phyloP scores from a whole-genome alignment of 1,140 invertebrate species.

The Drosophila orena region DNA sequence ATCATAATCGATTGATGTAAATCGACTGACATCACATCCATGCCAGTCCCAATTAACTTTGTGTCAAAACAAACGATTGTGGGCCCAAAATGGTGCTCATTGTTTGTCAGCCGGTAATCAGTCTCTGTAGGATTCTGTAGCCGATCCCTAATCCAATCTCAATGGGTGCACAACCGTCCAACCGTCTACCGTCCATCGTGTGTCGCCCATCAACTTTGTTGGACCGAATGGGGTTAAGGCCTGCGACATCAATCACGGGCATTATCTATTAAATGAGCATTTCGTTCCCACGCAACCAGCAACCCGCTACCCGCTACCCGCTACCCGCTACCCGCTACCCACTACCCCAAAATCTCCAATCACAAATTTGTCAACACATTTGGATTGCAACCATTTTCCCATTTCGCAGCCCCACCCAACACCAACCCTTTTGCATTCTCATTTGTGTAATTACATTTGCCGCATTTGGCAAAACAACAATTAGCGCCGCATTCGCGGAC shows the following conservation, averaged over 20 bases:
- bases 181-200: background rate
- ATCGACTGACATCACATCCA: constrained; percentile 2
- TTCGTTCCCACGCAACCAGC: background rate
- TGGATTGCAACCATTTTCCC: constrained; percentile 7
- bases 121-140: background rate
- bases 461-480: constrained; percentile 73
- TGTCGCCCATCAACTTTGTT: background rate
- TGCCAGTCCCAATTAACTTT: constrained; percentile 1
- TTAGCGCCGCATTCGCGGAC: constrained; percentile 48
- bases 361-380: constrained; percentile 52
- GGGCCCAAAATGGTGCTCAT: constrained; percentile 1
- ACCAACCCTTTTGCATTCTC: constrained; percentile 38
- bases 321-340: too few relatives aligned
- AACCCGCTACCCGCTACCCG: too few relatives aligned
- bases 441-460: constrained; percentile 79
- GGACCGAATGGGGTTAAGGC: constrained; percentile 1
- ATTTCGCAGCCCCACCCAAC: background rate
- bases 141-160: constrained; percentile 8
- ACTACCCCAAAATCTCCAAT: constrained; percentile 14
- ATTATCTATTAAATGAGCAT: constrained; percentile 49
- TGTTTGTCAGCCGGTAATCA: constrained; percentile 7
- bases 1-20: constrained; percentile 5
- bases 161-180: background rate
- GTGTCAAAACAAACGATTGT: background rate
- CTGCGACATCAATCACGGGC: constrained; percentile 42